These are phyloP conservation scores for Petrophora chlorosata DNA, from an alignment of 2,888 invertebrate genomes.

Conservation along the genomic window DNA sequence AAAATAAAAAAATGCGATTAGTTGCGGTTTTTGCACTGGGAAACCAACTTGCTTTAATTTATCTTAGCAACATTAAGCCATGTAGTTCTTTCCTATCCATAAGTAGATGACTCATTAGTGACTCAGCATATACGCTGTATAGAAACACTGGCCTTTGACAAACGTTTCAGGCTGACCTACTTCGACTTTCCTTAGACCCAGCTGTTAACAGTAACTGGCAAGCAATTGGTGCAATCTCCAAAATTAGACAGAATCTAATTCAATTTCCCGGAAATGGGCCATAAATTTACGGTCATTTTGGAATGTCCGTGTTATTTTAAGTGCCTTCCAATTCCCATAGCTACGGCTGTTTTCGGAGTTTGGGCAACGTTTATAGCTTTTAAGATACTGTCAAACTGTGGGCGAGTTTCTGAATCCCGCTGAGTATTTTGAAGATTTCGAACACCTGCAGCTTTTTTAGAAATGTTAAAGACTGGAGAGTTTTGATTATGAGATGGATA, in stretches of 20 bases:
- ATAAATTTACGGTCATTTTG: conserved; percentile 61
- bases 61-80: too few species aligned
- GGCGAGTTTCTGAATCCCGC: conserved; percentile 8
- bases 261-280: conserved; percentile 55
- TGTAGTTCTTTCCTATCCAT: too few species aligned
- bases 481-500: too few species aligned
- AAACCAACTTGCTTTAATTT: too few species aligned
- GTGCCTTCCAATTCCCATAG: conserved; percentile 44
- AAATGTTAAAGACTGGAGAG: too few species aligned
- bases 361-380: conserved; percentile 34
- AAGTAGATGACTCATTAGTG: neutral
- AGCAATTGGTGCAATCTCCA: conserved; percentile 44
- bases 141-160: conserved; percentile 12
- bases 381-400: conserved; percentile 15
- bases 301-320: conserved; percentile 47
- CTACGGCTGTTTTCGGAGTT: conserved; percentile 40
- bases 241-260: conserved; percentile 52
- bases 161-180: conserved; percentile 19
- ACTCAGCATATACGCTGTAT: neutral
- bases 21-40: too few species aligned
- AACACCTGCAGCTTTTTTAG: conserved; percentile 18
- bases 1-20: too few species aligned
- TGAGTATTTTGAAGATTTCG: conserved; percentile 18
- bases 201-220: conserved; percentile 23
- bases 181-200: conserved; percentile 25